These are phyloP conservation scores for Nemotelus nigrinus DNA, from an alignment of 2,888 invertebrate genomes.

Conservation along the genomic window DNA sequence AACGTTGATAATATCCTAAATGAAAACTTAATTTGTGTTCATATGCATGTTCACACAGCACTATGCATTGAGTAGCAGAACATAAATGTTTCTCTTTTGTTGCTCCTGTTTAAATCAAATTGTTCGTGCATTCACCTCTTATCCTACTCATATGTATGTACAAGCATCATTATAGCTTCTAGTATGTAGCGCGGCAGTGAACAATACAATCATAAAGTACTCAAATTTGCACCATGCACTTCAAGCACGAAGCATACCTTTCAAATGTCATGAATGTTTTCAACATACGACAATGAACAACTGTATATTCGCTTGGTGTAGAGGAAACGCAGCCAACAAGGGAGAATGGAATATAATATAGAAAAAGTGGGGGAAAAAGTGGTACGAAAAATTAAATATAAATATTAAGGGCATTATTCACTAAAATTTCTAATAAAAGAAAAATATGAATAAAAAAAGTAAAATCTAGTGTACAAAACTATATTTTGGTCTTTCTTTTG, in stretches of 20 bases:
- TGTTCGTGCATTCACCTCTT: slow-evolving; percentile 20
- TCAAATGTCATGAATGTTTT: background rate
- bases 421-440: too few species aligned
- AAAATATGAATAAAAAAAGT: too few species aligned
- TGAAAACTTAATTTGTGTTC: background rate
- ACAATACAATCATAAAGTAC: slow-evolving; percentile 2
- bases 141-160: background rate
- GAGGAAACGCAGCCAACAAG: too few species aligned
- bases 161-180: background rate
- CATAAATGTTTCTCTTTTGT: background rate
- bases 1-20: background rate
- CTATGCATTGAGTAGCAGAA: background rate
- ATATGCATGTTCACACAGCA: background rate
- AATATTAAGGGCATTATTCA: too few species aligned
- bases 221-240: slow-evolving; percentile 12
- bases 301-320: too few species aligned
- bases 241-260: background rate
- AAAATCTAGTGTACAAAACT: too few species aligned
- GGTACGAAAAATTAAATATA: too few species aligned
- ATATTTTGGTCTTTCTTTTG: too few species aligned
- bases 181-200: too few species aligned
- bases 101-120: background rate
- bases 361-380: too few species aligned
- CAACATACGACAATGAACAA: too few species aligned
- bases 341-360: too few species aligned